Evolutionary conservation across 2,797 vertebrate genomes (phyloP), one percentile per base, ranked within the genome.

Genomic region (Intellagama lesueurii): DNA sequence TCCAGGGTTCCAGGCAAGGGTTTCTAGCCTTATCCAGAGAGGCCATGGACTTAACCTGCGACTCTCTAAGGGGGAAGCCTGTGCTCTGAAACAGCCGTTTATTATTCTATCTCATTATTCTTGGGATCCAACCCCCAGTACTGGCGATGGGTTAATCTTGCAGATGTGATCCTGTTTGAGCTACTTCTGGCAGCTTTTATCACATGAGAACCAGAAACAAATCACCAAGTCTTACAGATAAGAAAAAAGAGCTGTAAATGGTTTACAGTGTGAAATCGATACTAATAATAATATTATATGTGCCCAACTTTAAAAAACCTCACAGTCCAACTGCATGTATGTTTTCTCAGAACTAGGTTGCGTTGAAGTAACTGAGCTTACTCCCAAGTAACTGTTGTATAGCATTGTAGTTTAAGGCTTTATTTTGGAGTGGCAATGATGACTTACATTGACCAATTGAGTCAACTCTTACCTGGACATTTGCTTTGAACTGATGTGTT

Each of bases 401-500:
- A 70, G 81, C 26, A 70, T 6, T 47, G 16, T 40, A 70, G 68
- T 44, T 4, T 52, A 30, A 81, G 35, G 17, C 79, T 30, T 69
- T 30, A 32, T 3, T 79, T n/a, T 80, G 19, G 24, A 56, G 60
- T 19, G 19, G 64, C 47, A 87, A n/a, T 14, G 68, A 12, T 44
- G 47, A 56, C 17, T 60, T 40, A 1, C 4, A 0, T 60, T 44
- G 44, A 24, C 75, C 44, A 60, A 8, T 9, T 32, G 8, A 19
- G 22, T 0, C 44, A 40, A n/a, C 60, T n/a, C 28, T 66, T 86
- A 80, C 81, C 8, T 72, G 28, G 73, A 40, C 11, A 16, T 70
- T n/a, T 83, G 22, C 30, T 90, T 44, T 52, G 77, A 85, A 80
- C 79, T 66, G 19, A 49, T 83, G 40, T 49, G 47, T 26, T 86